A percentile compares a stretch with the other conserved stretches of the same genome.
These are phyloP conservation scores for Tauraco erythrolophus DNA, from an alignment of 2,113 vertebrate genomes.

Conservation along the genomic window DNA sequence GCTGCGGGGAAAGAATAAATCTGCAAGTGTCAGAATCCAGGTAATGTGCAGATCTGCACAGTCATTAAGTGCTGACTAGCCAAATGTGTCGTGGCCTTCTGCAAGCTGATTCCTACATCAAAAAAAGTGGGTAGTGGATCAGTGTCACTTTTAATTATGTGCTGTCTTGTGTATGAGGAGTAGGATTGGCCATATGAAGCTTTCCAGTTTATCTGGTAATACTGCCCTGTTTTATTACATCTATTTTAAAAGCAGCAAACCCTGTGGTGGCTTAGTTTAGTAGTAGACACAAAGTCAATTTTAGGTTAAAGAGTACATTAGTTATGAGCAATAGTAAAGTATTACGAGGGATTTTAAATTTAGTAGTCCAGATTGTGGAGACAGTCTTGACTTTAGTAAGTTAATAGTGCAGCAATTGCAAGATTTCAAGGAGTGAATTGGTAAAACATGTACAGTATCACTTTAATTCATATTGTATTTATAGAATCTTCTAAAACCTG, in stretches of 20 bases:
- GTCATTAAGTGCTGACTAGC: background rate
- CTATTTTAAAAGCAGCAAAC: background rate
- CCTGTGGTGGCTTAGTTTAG: background rate
- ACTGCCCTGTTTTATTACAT: background rate
- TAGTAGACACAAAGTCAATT: background rate
- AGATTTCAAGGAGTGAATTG: background rate
- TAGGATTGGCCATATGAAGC: background rate
- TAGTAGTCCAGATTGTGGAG: background rate
- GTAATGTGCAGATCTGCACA: background rate
- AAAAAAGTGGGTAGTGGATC: background rate
- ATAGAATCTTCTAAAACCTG: background rate
- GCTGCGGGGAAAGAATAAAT: background rate
- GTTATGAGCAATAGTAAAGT: background rate
- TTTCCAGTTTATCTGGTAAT: conserved; percentile 47
- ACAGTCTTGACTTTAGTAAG: background rate
- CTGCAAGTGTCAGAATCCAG: background rate
- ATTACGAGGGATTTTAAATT: background rate
- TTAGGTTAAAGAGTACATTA: background rate
- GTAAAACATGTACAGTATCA: background rate
- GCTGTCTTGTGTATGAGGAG: background rate
- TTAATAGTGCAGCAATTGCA: background rate
- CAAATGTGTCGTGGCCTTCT: background rate
- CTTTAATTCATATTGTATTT: background rate
- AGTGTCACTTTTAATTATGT: conserved; percentile 33
- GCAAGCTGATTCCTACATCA: conserved; percentile 11